phyloP scores from a whole-genome alignment of 2,113 vertebrate genomes.

The Pelecanoides urinatrix region DNA sequence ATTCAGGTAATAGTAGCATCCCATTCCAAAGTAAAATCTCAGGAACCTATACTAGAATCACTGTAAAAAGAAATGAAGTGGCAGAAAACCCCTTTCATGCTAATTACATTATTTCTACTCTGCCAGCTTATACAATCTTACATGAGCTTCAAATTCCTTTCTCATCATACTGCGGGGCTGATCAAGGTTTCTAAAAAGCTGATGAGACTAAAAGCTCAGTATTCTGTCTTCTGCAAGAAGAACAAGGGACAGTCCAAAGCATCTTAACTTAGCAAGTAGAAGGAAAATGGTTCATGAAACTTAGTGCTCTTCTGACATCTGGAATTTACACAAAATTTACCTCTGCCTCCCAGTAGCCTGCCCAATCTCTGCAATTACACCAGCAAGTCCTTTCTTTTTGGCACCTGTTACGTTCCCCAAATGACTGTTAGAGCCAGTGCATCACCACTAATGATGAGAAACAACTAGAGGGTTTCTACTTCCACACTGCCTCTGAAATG shows the following conservation, averaged over 20 bases:
- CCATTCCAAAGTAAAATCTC: not conserved
- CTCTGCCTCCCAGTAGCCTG: not conserved
- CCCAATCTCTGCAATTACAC: not conserved
- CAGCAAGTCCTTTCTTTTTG: not conserved
- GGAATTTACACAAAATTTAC: not conserved
- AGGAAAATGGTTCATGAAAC: not conserved
- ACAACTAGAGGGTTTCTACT: not conserved
- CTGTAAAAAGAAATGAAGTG: not conserved
- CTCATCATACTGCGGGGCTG: not conserved
- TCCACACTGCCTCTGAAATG: not conserved
- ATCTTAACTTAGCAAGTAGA: not conserved
- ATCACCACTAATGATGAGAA: not conserved
- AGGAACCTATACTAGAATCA: not conserved
- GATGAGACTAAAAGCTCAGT: not conserved
- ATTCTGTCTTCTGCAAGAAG: not conserved
- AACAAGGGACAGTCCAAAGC: not conserved
- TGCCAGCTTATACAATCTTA: not conserved
- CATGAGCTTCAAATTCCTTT: not conserved
- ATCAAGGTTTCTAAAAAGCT: not conserved
- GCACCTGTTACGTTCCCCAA: not conserved
- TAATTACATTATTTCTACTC: not conserved
- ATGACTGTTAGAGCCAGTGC: not conserved
- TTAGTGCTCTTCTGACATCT: not conserved
- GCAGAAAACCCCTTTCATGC: not conserved
- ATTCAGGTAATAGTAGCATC: not conserved